These are phyloP conservation scores for Chroicocephalus ridibundus DNA, from an alignment of 2,113 vertebrate species.

Conservation along the genomic window DNA sequence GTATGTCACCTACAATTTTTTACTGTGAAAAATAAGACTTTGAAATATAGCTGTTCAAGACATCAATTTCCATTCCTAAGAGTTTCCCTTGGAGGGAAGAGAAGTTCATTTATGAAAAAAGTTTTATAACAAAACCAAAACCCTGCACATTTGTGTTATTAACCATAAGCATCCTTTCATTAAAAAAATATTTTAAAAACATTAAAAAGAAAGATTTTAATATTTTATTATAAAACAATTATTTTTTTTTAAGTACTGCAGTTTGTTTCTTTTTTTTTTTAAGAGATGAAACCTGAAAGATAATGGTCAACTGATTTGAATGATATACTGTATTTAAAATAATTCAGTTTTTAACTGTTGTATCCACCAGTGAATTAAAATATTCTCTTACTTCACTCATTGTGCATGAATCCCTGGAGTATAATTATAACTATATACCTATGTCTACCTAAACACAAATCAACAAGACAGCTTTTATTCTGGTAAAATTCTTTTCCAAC, in stretches of 20 bases:
- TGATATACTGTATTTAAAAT: neutral
- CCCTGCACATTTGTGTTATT: fast-evolving
- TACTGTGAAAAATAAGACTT: neutral
- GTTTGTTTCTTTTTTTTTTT: neutral
- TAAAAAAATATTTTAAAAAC: neutral
- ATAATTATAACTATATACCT: neutral
- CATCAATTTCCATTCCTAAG: neutral
- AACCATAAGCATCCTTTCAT: neutral
- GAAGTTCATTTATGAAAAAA: neutral
- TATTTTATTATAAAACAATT: neutral
- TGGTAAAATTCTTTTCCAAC: neutral
- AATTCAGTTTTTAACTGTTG: neutral
- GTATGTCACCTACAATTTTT: neutral
- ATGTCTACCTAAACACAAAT: neutral
- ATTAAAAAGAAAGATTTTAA: neutral
- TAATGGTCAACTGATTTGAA: neutral
- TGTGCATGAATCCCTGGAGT: neutral
- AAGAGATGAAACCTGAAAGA: neutral
- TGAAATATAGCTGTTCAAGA: neutral
- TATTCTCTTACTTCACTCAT: neutral
- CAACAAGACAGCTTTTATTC: neutral
- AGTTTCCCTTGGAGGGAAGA: neutral
- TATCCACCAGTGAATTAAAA: neutral
- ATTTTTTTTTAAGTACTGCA: neutral
- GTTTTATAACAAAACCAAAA: neutral